Base-by-base conservation (phyloP, 2,888 invertebrate species). In the Parthenolecanium corni region DNA sequence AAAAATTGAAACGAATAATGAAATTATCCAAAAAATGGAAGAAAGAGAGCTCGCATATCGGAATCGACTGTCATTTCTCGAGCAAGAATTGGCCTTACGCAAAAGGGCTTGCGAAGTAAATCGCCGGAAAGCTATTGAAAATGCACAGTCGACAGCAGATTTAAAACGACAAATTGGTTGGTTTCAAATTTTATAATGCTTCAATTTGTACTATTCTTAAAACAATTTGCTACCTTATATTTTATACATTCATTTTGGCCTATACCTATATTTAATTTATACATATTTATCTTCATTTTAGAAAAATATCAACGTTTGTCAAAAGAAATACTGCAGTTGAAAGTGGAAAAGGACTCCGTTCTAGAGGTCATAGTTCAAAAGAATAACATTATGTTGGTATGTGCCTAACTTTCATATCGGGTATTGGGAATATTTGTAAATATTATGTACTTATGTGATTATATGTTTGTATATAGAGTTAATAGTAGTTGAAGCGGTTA, bases 71-170 rank as follows among this genome's bases (percentile, higher is more conserved):
- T 85, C 89, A 0, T 90, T 91, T 1, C 88, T 90, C 2, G 96
- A 97, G 75, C 96, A 96, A 74, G 96, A 97, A 74, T 77, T 95
- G 66, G 80, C 90, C 62, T 75, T 95, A 64, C 79, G 95, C 1
- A 94, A 95, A 72, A 95, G 95, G 74, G 91, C 94, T 2, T 89
- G 94, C 88, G 97, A 97, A 76, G 89, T 94, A 86, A 92, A 96
- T 76, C 96, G 95, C 73, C 80, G 96, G 25, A 97, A 97, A 76
- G 95, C 96, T 0, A 92, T 96, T 66, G 97, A 97, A 76, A 90
- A 89, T 64, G 92, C 96, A 1, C 97, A 97, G 75, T 92, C 93
- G 9, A 94, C 96, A 0, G 94, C 94, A 0, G 96, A 97, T 76
- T 80, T 97, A 24, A 95, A 96, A 74, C 79, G 97, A 67, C 95